Evolutionary conservation across 2,797 vertebrate genomes (phyloP).

Genomic region (Balearica regulorum): DNA sequence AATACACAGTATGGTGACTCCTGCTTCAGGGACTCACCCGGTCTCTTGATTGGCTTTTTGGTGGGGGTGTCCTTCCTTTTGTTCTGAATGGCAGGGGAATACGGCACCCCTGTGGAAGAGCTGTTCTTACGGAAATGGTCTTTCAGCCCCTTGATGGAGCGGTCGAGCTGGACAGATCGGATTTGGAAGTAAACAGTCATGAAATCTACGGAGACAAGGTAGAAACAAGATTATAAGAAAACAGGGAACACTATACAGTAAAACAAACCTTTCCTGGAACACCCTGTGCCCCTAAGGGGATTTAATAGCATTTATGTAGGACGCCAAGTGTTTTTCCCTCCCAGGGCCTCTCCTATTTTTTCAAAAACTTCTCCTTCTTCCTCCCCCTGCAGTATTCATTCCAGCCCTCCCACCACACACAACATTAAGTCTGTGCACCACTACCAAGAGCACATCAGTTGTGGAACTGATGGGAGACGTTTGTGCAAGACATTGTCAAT

Average conservation of each 20-base stretch:
- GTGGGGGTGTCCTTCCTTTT: slow-evolving; percentile 98
- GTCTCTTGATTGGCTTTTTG: slow-evolving; percentile 91
- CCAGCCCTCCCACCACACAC: not conserved
- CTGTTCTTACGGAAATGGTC: slow-evolving; percentile 98
- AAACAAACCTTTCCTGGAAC: not conserved
- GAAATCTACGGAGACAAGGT: slow-evolving; percentile 81
- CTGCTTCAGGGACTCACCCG: slow-evolving; percentile 78
- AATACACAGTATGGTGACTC: not conserved
- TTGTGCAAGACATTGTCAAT: not conserved
- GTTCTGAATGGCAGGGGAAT: slow-evolving; percentile 93
- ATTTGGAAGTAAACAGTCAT: slow-evolving; percentile 99
- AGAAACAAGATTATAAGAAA: not conserved
- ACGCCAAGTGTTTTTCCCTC: not conserved
- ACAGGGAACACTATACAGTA: not conserved
- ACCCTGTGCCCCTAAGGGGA: not conserved
- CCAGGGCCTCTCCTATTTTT: not conserved
- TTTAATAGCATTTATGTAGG: not conserved
- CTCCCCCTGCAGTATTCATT: not conserved
- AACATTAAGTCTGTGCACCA: not conserved
- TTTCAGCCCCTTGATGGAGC: slow-evolving; percentile 93
- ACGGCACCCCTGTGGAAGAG: slow-evolving; percentile 86
- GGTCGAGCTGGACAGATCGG: slow-evolving; percentile 92
- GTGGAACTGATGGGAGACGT: not conserved
- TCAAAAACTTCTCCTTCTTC: not conserved
- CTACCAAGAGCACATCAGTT: not conserved